phyloP scores from a whole-genome alignment of 2,797 vertebrate species.

The Crenichthys baileyi region DNA sequence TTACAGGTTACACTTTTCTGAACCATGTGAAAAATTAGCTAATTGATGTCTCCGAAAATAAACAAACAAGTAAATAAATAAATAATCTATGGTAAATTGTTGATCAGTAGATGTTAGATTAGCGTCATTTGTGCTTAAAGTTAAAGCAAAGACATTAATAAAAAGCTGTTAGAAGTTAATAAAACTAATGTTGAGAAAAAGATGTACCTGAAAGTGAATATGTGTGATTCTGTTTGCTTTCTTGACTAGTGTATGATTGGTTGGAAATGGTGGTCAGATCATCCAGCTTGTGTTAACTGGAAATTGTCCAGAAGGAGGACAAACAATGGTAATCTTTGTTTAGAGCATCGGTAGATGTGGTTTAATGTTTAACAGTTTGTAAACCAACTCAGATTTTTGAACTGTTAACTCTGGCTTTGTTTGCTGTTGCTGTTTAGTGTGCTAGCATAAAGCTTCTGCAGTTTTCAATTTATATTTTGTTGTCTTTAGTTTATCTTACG shows the following conservation, averaged over 20 bases:
- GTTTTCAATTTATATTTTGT: background rate
- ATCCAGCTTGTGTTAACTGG: background rate
- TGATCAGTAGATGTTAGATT: background rate
- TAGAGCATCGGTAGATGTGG: background rate
- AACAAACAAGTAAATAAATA: background rate
- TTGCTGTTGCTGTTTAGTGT: background rate
- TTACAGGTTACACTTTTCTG: background rate
- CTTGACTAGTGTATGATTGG: background rate
- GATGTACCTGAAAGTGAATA: background rate
- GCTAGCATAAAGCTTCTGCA: background rate
- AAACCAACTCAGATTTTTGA: background rate
- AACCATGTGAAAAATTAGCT: background rate
- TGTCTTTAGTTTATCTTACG: too few species aligned
- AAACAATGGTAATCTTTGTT: background rate
- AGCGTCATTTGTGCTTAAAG: background rate
- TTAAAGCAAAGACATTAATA: background rate
- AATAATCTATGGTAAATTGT: background rate
- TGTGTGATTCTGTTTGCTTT: background rate
- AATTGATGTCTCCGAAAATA: background rate
- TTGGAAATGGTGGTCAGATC: background rate
- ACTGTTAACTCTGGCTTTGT: background rate
- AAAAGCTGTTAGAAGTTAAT: background rate
- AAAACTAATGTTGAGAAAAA: too few species aligned
- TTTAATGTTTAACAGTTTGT: conserved; percentile 3
- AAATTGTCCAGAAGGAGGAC: conserved; percentile 4